Base-by-base conservation (phyloP, 1,140 invertebrate genomes). In the Mamestra configurata region DNA sequence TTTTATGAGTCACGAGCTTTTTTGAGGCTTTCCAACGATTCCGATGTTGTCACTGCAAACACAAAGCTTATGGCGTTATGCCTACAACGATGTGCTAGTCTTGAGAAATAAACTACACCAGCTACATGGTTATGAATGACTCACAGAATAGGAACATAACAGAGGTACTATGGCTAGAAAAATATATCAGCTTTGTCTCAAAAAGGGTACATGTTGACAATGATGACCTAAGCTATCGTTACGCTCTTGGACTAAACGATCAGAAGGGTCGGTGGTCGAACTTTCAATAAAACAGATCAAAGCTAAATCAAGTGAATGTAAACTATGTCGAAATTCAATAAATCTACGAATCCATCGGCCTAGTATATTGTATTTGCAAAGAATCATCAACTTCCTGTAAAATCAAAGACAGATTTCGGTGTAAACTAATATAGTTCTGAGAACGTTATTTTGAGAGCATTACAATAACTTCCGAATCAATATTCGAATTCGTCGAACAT, bases 31-130 rank as follows among this genome's bases (percentile, higher is more conserved):
- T 79, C 59, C 55, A 66, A 22, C 55, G 37, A 72, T 77, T 51
- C 76, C 72, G 59, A 27, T 77, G 81, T 82, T 82, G 81, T 61
- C 72, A 71, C 37, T 61, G 77, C 66, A 82, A 82, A 82, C 77
- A 82, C 51, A 57, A 24, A 37, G 13, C 5, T 31, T 43, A 76
- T 46, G 71, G 51, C 13, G 51, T 27, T 70, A 15, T 46, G 43
- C 20, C 22, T 18, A 51, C 27, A 53, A 31, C 18, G 40, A 31
- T 22, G 18, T 20, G 53, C 37, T 46, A 24, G 40, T 64, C 13
- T 76, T 76, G 40, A 20, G 73, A 61, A 64, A 76, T 57, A 35
- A 11, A 57, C 24, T 64, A 51, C 73, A 49, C 35, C 73, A 35
- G n/a, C n/a, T n/a, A n/a, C n/a, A n/a, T n/a, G n/a, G n/a, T n/a